A percentile compares a stretch with the other conserved stretches of the same genome.
Evolutionary conservation across 2,888 invertebrate genomes (phyloP).

Genomic region (Polydrusus pterygomalis): DNA sequence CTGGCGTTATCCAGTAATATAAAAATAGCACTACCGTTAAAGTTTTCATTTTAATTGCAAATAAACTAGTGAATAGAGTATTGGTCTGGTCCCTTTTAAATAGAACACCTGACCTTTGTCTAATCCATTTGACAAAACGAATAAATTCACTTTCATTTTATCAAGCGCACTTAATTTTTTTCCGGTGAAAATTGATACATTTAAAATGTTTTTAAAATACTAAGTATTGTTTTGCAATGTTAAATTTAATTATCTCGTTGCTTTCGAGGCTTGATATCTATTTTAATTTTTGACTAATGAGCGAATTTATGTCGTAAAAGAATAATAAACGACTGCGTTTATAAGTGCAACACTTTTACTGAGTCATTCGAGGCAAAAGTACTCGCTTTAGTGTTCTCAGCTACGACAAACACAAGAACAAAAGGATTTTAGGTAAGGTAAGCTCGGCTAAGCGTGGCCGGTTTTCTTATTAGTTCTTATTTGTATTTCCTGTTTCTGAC

Average conservation of each 20-base stretch:
- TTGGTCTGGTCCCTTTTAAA: not conserved
- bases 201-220: slow-evolving; percentile 17
- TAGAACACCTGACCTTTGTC: not conserved
- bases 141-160: slow-evolving; percentile 17
- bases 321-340: no score
- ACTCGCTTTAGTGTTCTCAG: no score
- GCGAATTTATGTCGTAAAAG: no score
- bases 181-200: slow-evolving; percentile 26
- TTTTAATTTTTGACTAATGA: no score
- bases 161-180: slow-evolving; percentile 7
- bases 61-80: no score
- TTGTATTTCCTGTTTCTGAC: no score
- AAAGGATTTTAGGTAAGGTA: no score
- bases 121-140: slow-evolving; percentile 14
- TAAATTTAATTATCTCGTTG: not conserved
- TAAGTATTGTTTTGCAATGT: slow-evolving; percentile 5
- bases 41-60: not conserved
- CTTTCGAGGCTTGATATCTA: not conserved
- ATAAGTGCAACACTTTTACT: no score
- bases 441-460: no score
- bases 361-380: no score
- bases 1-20: slow-evolving; percentile 8
- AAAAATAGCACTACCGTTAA: not conserved
- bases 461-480: no score
- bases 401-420: no score